Evolutionary conservation across 2,113 vertebrate species (phyloP), one percentile per base, ranked within the genome.

Genomic region (Cygnus buccinator): DNA sequence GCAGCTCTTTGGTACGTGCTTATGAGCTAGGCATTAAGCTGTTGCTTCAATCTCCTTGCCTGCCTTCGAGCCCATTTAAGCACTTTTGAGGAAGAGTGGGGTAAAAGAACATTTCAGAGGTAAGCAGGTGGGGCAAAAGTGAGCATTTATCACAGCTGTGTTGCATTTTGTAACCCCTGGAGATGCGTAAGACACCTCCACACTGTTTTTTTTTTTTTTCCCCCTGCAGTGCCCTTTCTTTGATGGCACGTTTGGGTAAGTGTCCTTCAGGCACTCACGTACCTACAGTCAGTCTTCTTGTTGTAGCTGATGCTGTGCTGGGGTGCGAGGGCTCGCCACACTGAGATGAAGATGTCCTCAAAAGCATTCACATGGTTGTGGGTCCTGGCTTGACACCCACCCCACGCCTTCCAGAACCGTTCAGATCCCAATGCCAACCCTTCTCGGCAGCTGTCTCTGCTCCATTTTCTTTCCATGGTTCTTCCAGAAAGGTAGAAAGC

Each of bases 401-500:
- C n/a, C 35, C 52, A 19, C 35, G 33, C 35, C 61, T 29, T 54
- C 41, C 71, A 83, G 50, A 70, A 55, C 33, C 14, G 1, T 54
- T 15, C 20, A 37, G 35, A 28, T 48, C 33, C 48, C 62, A 39
- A 0, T 0, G 1, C 48, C 78, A 65, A 0, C 23, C 58, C 39
- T 81, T 66, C 65, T 35, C 1, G 2, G 17, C 46, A 85, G 31
- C 43, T 72, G 6, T 5, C 21, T 68, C 86, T 72, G 33, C 67
- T 70, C 35, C 44, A 4, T 26, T 57, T 61, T 61, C 86, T 10
- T 44, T 46, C 76, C 61, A 62, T 41, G 68, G 50, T 28, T 94
- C 55, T 28, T 66, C 41, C 59, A 44, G 31, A 44, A 87, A 87
- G 39, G 4, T 23, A 77, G 29, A 31, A 31, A 57, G 54, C 11